Evolutionary conservation across 2,888 invertebrate genomes (phyloP), one percentile per base, ranked within the genome.

Genomic region (Tromatobia lineatoria): DNA sequence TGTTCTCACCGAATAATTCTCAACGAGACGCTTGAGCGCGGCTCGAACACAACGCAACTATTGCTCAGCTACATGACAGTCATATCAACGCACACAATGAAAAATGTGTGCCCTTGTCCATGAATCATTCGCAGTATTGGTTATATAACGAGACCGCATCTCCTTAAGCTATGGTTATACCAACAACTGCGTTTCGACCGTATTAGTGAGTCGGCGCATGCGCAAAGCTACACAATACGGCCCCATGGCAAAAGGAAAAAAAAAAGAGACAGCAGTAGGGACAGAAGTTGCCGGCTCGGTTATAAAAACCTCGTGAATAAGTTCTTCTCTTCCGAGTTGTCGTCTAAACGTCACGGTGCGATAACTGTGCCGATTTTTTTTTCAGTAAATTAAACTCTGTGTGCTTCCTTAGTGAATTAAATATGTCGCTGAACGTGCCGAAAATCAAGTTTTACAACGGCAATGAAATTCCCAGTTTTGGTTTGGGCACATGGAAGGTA

Each of bases 401-500:
- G 70, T 18, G 52, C 2, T 67, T 18, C 13, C 11, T 38, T 8
- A 15, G 70, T 25, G 47, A 59, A 3, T 52, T 42, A 3, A 80
- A 88, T 57, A 93, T 93, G 93, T 86, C 88, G 64, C 47, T 91
- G 13, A 92, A 90, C 52, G 90, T 90, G 50, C 93, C 94, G 6
- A 92, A 88, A 61, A 82, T 94, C 8, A 94, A 93, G 82, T 93
- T 95, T 61, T 91, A 93, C 88, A 94, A 94, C 83, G 95, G 95
- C 45, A 90, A 92, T 38, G 90, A 93, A 57, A 93, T 95, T 64
- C 95, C 95, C 0, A 88, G 93, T 61, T 92, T 95, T 47, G 95
- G 95, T 7, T 90, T 95, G 66, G 95, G 95, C 76, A 95, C 95
- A 1, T 95, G 95, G 95, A 95, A 94, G 93, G 94, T 94, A 82